Conservation (phyloP, 1,140 invertebrate genomes). For the Bombyx mandarina region DNA sequence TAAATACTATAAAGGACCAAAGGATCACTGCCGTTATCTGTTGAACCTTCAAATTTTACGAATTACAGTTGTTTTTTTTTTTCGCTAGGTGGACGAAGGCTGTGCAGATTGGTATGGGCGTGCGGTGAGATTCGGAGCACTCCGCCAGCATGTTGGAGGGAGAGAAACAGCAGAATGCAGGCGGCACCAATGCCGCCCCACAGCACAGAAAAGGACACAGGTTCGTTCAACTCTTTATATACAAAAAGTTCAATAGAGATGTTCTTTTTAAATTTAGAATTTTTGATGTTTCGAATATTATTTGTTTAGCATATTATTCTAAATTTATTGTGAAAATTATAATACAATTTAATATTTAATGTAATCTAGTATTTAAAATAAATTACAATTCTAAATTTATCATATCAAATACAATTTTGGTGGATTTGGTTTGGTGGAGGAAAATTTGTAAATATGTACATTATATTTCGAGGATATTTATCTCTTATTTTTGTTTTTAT, state of each 20-base stretch:
- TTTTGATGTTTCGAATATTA: background rate
- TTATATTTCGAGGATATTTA: too few relatives aligned
- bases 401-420: background rate
- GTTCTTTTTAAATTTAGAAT: background rate
- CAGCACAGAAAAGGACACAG: conserved; percentile 69
- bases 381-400: background rate
- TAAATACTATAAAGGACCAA: background rate
- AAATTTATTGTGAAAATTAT: background rate
- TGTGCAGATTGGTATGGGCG: conserved; percentile 45
- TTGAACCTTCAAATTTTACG: too few relatives aligned
- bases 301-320: background rate
- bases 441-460: too few relatives aligned
- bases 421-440: too few relatives aligned
- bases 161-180: conserved; percentile 50
- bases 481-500: too few relatives aligned
- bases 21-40: background rate
- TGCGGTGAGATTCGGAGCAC: conserved; percentile 42
- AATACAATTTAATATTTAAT: too few relatives aligned
- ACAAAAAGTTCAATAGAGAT: background rate
- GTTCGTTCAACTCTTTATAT: conserved; percentile 13
- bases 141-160: conserved; percentile 49
- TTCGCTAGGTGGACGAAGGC: conserved; percentile 39
- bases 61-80: background rate
- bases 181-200: conserved; percentile 62
- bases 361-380: too few relatives aligned